A percentile compares a stretch with the other conserved stretches of the same genome.
These are phyloP conservation scores for Aphrophora alni DNA, from an alignment of 2,888 invertebrate species.

Conservation along the genomic window DNA sequence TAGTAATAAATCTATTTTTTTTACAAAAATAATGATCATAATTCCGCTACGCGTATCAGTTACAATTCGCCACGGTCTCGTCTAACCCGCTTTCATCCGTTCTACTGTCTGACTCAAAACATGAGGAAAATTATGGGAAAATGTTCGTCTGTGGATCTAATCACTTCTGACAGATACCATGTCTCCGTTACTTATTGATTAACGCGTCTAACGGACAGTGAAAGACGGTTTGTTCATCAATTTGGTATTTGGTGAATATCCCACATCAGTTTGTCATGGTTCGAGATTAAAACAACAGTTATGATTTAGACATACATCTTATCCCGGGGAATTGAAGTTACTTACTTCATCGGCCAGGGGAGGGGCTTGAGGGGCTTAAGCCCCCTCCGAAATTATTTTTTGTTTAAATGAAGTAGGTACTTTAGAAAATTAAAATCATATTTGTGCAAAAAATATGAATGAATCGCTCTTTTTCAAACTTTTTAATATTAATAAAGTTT, in stretches of 20 bases:
- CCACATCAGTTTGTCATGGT: neutral
- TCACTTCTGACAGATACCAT: neutral
- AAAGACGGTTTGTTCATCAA: neutral
- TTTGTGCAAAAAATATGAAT: too few relatives aligned
- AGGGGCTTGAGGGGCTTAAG: too few relatives aligned
- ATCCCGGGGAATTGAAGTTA: too few relatives aligned
- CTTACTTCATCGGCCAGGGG: too few relatives aligned
- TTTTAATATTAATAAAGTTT: too few relatives aligned
- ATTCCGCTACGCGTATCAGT: neutral
- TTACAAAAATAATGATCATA: neutral
- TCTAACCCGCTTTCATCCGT: neutral
- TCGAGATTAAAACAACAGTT: neutral
- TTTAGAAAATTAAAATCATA: too few relatives aligned
- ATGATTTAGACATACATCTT: too few relatives aligned
- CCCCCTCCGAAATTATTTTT: too few relatives aligned
- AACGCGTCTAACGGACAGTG: neutral
- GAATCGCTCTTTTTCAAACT: too few relatives aligned
- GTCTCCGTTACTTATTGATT: neutral
- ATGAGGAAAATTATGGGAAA: neutral
- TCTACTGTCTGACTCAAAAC: neutral
- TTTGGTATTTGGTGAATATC: neutral
- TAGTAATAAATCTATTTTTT: too few relatives aligned
- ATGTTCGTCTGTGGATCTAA: neutral
- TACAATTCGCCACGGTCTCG: neutral
- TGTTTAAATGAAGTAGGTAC: too few relatives aligned